Percentiles rank a stretch among this genome's conserved stretches.
These are phyloP conservation scores for Struthidea cinerea DNA, from an alignment of 2,113 vertebrate genomes.

Conservation along the genomic window DNA sequence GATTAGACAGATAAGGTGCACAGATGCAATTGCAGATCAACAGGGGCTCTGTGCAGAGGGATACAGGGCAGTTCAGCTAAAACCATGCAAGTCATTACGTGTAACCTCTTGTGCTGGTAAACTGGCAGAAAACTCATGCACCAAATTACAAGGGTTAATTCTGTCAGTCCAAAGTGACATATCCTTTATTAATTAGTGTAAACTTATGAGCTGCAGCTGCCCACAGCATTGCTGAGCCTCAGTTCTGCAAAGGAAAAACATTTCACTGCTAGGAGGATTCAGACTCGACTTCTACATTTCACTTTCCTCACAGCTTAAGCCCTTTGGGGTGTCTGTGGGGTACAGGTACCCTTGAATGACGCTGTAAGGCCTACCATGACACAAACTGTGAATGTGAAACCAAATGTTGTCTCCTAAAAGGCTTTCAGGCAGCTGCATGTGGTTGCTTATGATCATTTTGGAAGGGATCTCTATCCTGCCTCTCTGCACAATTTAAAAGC, in stretches of 20 bases:
- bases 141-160: neutral
- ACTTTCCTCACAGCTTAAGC: neutral
- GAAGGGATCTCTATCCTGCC: neutral
- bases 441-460: neutral
- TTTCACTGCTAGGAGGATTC: neutral
- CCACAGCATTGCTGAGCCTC: neutral
- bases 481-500: neutral
- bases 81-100: neutral
- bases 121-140: neutral
- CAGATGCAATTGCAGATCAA: neutral
- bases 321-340: neutral
- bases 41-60: neutral
- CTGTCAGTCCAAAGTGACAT: neutral
- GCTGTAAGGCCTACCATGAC: neutral
- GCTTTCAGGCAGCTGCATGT: neutral
- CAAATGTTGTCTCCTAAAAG: neutral
- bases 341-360: neutral
- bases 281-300: neutral
- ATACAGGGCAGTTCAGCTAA: neutral
- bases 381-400: neutral
- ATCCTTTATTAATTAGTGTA: neutral
- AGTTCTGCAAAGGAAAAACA: neutral
- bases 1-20: neutral
- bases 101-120: neutral
- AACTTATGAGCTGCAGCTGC: neutral